phyloP scores from a whole-genome alignment of 2,888 invertebrate genomes.

The Campoplex capitator region DNA sequence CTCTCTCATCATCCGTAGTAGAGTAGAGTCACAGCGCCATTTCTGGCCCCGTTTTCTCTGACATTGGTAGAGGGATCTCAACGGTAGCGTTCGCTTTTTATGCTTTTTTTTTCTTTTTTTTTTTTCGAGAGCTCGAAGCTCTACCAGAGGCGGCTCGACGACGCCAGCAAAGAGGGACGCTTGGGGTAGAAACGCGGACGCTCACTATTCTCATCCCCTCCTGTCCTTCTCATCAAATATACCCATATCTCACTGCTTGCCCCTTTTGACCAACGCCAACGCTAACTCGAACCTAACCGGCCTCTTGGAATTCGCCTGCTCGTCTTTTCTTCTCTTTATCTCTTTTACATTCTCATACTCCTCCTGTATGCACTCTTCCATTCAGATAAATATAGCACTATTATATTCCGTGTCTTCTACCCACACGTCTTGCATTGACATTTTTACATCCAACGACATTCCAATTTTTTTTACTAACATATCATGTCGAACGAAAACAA shows the following conservation, averaged over 20 bases:
- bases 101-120: conserved; percentile 66
- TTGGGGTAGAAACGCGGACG: conserved; percentile 36
- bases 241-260: conserved; percentile 31
- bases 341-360: conserved; percentile 4
- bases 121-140: conserved; percentile 76
- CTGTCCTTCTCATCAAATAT: neutral
- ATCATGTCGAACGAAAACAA: conserved; percentile 5
- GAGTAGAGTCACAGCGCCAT: conserved; percentile 72
- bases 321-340: conserved; percentile 14
- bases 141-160: conserved; percentile 62
- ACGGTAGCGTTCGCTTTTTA: conserved; percentile 29
- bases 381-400: conserved; percentile 14
- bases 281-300: conserved; percentile 49
- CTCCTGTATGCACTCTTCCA: neutral
- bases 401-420: conserved; percentile 70
- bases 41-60: conserved; percentile 79
- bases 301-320: conserved; percentile 60
- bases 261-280: conserved; percentile 64
- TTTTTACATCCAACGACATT: conserved; percentile 79
- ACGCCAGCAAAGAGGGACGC: conserved; percentile 59
- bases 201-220: neutral
- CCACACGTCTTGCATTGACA: conserved; percentile 79
- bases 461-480: conserved; percentile 77
- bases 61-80: conserved; percentile 74
- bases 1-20: conserved; percentile 55